Evolutionary conservation across 2,797 vertebrate species (phyloP), one percentile per base, ranked within the genome.

Genomic region (Crenichthys baileyi): DNA sequence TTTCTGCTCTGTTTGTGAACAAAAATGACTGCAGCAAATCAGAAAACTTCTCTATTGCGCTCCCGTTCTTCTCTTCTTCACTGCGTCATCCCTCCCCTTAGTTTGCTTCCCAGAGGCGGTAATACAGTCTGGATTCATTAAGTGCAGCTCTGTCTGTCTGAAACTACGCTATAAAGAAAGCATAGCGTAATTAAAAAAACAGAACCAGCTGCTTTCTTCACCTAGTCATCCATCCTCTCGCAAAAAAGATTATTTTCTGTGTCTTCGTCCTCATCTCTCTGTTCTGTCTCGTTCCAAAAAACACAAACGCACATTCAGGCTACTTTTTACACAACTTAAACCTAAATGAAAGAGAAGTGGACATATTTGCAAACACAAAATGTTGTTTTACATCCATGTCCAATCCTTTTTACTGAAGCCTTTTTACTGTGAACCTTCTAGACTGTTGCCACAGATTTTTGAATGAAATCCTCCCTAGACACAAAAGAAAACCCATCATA

Each of bases 121-220:
- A 81, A 90, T 92, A 91, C 82, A 90, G 87, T 91, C 89, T 93
- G 89, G 86, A 92, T 92, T 92, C 92, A 92, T 93, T 92, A 92
- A 89, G 86, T 89, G 83, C 83, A 81, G 84, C 81, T 88, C 90
- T 83, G 90, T 87, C 87, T 89, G 86, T 87, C 89, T 90, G 55
- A 92, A 93, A 88, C 80, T 79, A 87, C 79, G 85, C 87, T 79
- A 85, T 92, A 90, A 92, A 90, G 86, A 88, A 83, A 88, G 72
- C 88, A 79, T 74, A 26, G 82, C 39, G 79, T 89, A 83, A 94
- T 88, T 93, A 83, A 88, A 88, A 91, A 90, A 93, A 90, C 85
- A 93, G 87, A 85, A 81, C 73, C 44, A 70, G 68, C 82, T 82
- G 85, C 70, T 76, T 74, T 86, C 79, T 85, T 81, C 73, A 13